Conservation (phyloP, 2,888 invertebrate species). For the Minunthozetes semirufus region DNA sequence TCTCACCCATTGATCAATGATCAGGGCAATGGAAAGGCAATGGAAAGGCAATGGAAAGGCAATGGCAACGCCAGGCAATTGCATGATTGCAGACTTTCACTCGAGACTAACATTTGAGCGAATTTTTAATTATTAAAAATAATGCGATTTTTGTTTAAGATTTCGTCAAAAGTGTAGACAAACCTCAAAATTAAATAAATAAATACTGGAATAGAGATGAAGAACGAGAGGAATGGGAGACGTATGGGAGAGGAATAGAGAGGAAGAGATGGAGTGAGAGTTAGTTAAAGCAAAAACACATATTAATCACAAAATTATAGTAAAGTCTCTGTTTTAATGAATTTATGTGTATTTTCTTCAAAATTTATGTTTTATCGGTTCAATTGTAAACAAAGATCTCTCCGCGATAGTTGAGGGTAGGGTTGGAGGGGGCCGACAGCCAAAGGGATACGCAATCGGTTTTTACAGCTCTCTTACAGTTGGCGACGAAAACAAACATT, state of each 20-base stretch:
- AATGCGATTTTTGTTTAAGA: no score
- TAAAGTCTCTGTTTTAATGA: slow-evolving; percentile 7
- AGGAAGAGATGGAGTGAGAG: background rate
- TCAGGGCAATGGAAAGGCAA: no score
- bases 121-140: no score
- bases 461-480: slow-evolving; percentile 24
- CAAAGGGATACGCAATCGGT: background rate
- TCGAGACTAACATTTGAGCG: no score
- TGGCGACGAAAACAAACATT: slow-evolving; percentile 7
- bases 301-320: background rate
- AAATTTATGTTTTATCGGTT: slow-evolving; percentile 4
- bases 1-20: no score
- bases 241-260: background rate
- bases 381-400: background rate
- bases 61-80: no score
- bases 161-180: background rate
- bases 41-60: no score
- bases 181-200: background rate
- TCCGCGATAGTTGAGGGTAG: background rate
- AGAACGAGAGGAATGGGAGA: background rate
- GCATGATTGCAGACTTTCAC: no score
- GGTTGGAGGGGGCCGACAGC: background rate
- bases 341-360: slow-evolving; percentile 3
- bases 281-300: background rate
- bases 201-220: background rate